These are phyloP conservation scores for Tetramorium parvispinum DNA, from an alignment of 1,140 invertebrate species.

Conservation along the genomic window DNA sequence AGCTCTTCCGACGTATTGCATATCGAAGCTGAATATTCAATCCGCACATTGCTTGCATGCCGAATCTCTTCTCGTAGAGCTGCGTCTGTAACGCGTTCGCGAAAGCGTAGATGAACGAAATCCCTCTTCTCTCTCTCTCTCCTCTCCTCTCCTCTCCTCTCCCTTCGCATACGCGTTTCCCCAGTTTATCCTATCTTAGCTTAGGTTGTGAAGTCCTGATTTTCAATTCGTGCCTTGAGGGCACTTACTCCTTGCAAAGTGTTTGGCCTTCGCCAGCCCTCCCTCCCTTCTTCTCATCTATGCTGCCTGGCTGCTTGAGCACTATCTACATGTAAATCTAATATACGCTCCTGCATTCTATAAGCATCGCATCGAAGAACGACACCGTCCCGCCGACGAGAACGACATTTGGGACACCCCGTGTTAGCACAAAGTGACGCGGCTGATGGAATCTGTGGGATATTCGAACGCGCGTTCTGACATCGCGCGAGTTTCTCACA, in stretches of 20 bases:
- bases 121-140: not conserved
- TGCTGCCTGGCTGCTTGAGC: constrained; percentile 70
- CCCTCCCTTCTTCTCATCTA: constrained; percentile 33
- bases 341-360: constrained; percentile 73
- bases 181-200: constrained; percentile 79
- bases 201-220: constrained; percentile 71
- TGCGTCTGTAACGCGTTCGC: constrained; percentile 16
- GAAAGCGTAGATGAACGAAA: constrained; percentile 28
- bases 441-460: constrained; percentile 68
- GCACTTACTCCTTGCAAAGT: constrained; percentile 63
- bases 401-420: constrained; percentile 57
- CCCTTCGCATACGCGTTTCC: constrained; percentile 16
- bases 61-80: constrained; percentile 37
- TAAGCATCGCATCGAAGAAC: constrained; percentile 59
- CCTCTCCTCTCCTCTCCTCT: not conserved
- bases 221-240: constrained; percentile 76
- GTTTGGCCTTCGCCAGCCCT: constrained; percentile 65
- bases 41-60: constrained; percentile 20
- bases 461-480: constrained; percentile 51
- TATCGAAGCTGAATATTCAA: constrained; percentile 50
- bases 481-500: constrained; percentile 15
- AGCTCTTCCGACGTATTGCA: constrained; percentile 30
- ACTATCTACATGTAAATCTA: constrained; percentile 80
- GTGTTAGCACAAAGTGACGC: constrained; percentile 57
- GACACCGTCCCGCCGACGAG: constrained; percentile 42